Conservation (phyloP, 2,113 vertebrate species). For the Chlorodrepanis virens region DNA sequence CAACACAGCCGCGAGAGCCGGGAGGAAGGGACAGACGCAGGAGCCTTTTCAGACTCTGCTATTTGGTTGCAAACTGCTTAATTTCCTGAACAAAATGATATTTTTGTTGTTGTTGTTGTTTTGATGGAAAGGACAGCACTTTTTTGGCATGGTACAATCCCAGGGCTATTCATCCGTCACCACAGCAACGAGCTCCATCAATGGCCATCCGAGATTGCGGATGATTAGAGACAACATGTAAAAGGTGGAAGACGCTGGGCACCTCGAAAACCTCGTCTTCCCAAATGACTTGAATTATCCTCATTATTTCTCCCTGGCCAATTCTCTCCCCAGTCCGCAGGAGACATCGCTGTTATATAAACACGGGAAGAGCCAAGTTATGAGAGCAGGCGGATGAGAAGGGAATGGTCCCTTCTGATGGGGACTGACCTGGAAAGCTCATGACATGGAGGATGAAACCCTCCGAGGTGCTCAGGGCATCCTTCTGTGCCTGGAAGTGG, state of each 20-base stretch:
- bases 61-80: constrained; percentile 66
- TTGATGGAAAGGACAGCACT: constrained; percentile 53
- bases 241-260: constrained; percentile 47
- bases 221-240: constrained; percentile 64
- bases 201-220: constrained; percentile 58
- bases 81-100: constrained; percentile 61
- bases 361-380: constrained; percentile 27
- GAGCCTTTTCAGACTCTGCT: constrained; percentile 52
- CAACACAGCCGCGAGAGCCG: rapidly evolving
- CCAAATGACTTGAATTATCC: constrained; percentile 68
- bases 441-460: background rate
- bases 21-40: background rate
- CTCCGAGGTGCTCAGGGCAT: background rate
- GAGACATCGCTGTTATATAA: constrained; percentile 60
- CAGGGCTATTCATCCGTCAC: constrained; percentile 62
- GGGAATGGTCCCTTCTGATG: background rate
- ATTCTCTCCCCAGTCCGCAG: background rate
- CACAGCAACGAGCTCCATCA: constrained; percentile 68
- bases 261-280: constrained; percentile 56
- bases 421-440: constrained; percentile 57
- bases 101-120: constrained; percentile 56
- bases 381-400: background rate
- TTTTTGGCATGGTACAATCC: constrained; percentile 54
- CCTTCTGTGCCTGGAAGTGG: rapidly evolving
- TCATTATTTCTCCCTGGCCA: constrained; percentile 55